Evolutionary conservation across 2,797 vertebrate species (phyloP), one percentile per base, ranked within the genome.

Genomic region (Acipenser transmontanus): DNA sequence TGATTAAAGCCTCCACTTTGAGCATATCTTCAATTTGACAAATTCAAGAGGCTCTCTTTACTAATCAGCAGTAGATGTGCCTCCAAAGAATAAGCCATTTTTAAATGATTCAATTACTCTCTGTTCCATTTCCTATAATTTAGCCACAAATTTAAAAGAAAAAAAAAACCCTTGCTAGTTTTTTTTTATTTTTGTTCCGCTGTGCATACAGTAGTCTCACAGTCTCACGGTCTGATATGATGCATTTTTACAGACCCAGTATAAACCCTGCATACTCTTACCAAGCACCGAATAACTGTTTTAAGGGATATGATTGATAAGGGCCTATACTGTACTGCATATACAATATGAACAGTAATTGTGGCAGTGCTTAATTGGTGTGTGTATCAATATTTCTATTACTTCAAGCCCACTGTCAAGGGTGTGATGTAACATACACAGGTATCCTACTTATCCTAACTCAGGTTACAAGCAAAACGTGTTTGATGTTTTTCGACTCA

Each of bases 31-130:
- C 59, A 66, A 59, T 66, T 68, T 68, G 59, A 65, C 65, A 61
- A 71, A 67, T 63, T 63, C 56, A 11, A 59, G 54, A 59, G 60
- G 60, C 49, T 62, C 34, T 69, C 54, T 62, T 8, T 34, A 60
- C 61, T 7, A 54, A 60, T 57, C 60, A 56, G 60, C 66, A 62
- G 59, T 20, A 60, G 63, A 14, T 47, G n/a, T 47, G n/a, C 64
- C 48, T 66, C 52, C 20, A 14, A 70, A 56, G 57, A 72, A 47
- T 60, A 72, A 70, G 65, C 50, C 66, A 70, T 76, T 75, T 69
- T 70, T 57, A 67, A 79, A 74, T 59, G 71, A 77, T 73, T 74
- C 49, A 75, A 73, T 81, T 72, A 80, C 71, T 72, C 59, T 56
- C 64, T 71, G 61, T 73, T 72, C 76, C 65, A 74, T 78, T 74